A percentile compares a stretch with the other conserved stretches of the same genome.
phyloP scores from a whole-genome alignment of 2,797 vertebrate genomes.

The Cryptoprocta ferox region DNA sequence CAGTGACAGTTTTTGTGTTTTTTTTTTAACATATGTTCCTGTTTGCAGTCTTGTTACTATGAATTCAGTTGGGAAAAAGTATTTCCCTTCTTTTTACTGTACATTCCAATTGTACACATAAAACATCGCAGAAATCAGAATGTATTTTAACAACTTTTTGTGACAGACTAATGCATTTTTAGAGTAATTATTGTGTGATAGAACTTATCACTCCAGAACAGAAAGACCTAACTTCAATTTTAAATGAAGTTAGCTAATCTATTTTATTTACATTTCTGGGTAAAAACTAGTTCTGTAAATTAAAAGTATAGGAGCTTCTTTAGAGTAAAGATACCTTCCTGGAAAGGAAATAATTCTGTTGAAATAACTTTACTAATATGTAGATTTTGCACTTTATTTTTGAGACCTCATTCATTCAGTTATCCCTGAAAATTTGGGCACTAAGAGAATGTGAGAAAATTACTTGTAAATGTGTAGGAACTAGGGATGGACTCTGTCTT shows the following conservation, averaged over 20 bases:
- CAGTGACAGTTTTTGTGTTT: constrained; percentile 57
- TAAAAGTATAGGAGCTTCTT: constrained; percentile 59
- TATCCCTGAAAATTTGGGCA: constrained; percentile 44
- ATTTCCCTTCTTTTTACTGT: constrained; percentile 59
- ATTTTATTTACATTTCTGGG: constrained; percentile 60
- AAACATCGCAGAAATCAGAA: constrained; percentile 64
- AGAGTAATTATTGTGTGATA: constrained; percentile 51
- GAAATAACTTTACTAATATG: constrained; percentile 59
- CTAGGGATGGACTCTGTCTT: constrained; percentile 53
- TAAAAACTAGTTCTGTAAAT: constrained; percentile 68
- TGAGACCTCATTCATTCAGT: constrained; percentile 56
- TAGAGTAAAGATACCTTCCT: constrained; percentile 59
- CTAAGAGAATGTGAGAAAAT: constrained; percentile 53
- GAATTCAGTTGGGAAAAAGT: constrained; percentile 35
- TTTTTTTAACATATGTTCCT: constrained; percentile 55
- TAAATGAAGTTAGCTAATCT: constrained; percentile 67
- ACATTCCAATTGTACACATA: constrained; percentile 65
- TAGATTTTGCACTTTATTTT: constrained; percentile 75
- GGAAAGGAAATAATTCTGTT: constrained; percentile 58
- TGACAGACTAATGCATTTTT: constrained; percentile 57
- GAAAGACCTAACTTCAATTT: constrained; percentile 61
- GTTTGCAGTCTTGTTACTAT: constrained; percentile 51
- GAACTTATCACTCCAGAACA: constrained; percentile 61
- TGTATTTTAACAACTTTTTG: constrained; percentile 68
- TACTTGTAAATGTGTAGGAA: constrained; percentile 46